Conservation (phyloP, 2,888 invertebrate genomes). For the Artemia sinica region DNA sequence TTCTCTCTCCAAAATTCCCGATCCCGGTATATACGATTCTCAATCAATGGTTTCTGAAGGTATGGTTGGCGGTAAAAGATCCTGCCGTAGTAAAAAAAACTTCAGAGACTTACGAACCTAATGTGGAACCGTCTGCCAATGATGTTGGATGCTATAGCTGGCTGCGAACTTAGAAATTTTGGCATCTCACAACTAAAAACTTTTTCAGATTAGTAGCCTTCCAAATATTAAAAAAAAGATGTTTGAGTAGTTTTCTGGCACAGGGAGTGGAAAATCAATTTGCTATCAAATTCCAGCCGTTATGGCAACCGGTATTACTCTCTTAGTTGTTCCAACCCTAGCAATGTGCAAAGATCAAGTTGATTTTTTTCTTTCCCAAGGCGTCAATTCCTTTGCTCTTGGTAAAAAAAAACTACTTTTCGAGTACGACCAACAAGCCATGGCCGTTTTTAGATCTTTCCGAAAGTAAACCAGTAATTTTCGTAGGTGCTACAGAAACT, state of each 20-base stretch:
- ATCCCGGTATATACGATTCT: background rate
- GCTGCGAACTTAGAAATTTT: background rate
- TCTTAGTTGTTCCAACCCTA: background rate
- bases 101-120: conserved; percentile 2
- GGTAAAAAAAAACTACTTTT: background rate
- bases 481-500: background rate
- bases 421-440: background rate
- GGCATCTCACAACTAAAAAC: conserved; percentile 6
- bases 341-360: background rate
- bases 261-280: background rate
- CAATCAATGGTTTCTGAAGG: background rate
- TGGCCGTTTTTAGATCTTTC: background rate
- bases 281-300: conserved; percentile 1
- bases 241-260: conserved; percentile 1
- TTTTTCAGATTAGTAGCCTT: background rate
- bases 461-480: background rate
- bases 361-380: background rate
- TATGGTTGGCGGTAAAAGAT: background rate
- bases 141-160: background rate
- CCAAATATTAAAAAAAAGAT: background rate
- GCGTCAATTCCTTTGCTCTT: background rate
- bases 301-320: background rate
- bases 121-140: conserved; percentile 3
- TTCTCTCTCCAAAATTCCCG: background rate
- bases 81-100: background rate